Percentiles rank a stretch among this genome's conserved stretches.
These are phyloP conservation scores for Melanitta fusca DNA, from an alignment of 2,797 vertebrate genomes.

Conservation along the genomic window DNA sequence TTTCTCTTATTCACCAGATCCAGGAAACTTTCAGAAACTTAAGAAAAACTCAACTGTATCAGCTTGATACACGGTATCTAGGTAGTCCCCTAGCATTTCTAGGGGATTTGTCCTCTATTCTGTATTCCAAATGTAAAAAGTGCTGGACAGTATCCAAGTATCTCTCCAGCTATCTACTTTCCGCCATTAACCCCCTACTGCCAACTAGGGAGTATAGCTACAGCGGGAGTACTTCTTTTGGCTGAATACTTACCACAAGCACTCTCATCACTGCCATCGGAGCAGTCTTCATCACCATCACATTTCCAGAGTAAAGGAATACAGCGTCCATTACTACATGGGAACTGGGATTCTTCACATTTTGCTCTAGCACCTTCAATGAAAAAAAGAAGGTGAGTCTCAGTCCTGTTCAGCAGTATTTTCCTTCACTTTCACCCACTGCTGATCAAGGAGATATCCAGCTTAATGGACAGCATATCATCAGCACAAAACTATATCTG, in stretches of 20 bases:
- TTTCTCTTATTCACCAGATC: neutral
- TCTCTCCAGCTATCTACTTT: neutral
- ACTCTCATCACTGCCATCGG: slow-evolving; percentile 92
- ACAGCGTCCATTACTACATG: slow-evolving; percentile 94
- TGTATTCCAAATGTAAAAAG: neutral
- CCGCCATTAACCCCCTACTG: neutral
- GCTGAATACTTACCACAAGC: slow-evolving; percentile 88
- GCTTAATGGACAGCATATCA: neutral
- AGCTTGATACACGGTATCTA: neutral
- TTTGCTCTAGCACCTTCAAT: slow-evolving; percentile 84
- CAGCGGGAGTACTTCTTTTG: neutral
- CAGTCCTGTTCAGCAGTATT: accelerated
- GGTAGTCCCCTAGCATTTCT: neutral
- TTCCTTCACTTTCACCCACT: neutral
- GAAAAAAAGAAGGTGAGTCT: neutral
- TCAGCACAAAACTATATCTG: neutral
- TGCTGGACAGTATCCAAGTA: neutral
- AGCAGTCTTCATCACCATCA: slow-evolving; percentile 94
- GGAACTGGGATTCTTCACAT: slow-evolving; percentile 93
- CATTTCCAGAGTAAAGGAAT: slow-evolving; percentile 95
- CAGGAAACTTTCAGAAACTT: neutral
- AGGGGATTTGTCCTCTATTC: neutral
- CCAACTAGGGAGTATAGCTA: neutral
- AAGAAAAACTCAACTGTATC: neutral
- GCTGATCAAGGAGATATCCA: neutral